Evolutionary conservation across 2,888 invertebrate species (phyloP), one percentile per base, ranked within the genome.

Genomic region (Trissolcus japonicus): DNA sequence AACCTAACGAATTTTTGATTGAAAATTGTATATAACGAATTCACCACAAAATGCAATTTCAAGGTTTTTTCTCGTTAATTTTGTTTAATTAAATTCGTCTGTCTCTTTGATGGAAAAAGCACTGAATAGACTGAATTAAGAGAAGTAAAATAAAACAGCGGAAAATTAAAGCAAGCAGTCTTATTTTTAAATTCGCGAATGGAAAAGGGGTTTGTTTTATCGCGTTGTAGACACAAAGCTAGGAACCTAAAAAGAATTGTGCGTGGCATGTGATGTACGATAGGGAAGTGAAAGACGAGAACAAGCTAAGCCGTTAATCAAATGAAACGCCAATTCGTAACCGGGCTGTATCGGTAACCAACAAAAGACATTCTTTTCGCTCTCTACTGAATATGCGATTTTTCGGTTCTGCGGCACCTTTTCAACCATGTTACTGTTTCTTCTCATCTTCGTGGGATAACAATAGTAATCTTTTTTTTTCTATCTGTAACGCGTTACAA

Each of bases 311-410:
- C 51, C 51, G 51, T 51, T 51, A 51, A 16, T 84, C 85, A 83
- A 84, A 85, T 83, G 82, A 83, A 84, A 85, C 83, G 84, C 77
- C 85, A 85, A 85, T 86, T 84, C 83, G 80, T 76, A 63, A 81
- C 79, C 74, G 81, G 76, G 71, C 79, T 67, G 76, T 80, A 78
- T 73, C 79, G 80, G 80, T 79, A 80, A 79, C 82, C 84, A 83
- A 86, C 85, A 86, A 86, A 86, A 85, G 86, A 82, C 82, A 86
- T 86, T 86, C 86, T 83, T 83, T 82, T 84, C 82, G 81, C 78
- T 65, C 82, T 67, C 84, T 82, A 84, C 84, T 83, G 85, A 86
- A 86, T 86, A 83, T 83, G 84, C 83, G 82, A 84, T 83, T 85
- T 75, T 77, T 81, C 67, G 75, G 73, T 56, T 21, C 19, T 19